Percentiles rank a stretch among this genome's conserved stretches.
Evolutionary conservation across 2,888 invertebrate species (phyloP).

Genomic region (Calameuta pallipes): DNA sequence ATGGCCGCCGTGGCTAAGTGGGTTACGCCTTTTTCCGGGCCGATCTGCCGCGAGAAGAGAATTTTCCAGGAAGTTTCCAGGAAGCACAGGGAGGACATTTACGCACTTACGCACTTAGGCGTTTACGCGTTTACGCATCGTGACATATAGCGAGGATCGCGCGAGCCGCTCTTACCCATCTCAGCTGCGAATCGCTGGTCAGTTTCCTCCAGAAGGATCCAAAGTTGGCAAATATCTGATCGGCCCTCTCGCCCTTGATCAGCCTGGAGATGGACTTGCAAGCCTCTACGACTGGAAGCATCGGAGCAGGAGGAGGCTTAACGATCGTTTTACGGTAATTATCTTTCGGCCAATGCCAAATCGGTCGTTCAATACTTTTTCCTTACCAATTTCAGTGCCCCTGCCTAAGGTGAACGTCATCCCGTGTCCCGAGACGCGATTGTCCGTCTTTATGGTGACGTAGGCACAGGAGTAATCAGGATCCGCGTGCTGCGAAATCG

Average conservation of each 20-base stretch:
- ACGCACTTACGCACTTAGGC: too few relatives aligned
- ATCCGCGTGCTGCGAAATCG: slow-evolving; percentile 77
- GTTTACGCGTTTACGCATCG: too few relatives aligned
- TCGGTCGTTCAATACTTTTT: background rate
- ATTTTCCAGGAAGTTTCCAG: too few relatives aligned
- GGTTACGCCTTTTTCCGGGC: slow-evolving; percentile 90
- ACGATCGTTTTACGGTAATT: too few relatives aligned
- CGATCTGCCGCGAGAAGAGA: slow-evolving; percentile 71
- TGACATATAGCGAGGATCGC: too few relatives aligned
- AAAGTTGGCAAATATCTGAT: slow-evolving; percentile 82
- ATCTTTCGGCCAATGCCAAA: too few relatives aligned
- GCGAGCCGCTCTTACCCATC: slow-evolving; percentile 78
- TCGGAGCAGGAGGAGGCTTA: too few relatives aligned
- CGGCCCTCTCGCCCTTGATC: slow-evolving; percentile 76
- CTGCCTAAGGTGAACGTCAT: slow-evolving; percentile 89
- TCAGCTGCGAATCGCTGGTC: slow-evolving; percentile 88
- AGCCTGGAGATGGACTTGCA: slow-evolving; percentile 78
- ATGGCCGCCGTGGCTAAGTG: slow-evolving; percentile 90
- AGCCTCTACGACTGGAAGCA: slow-evolving; percentile 75
- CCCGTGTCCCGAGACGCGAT: slow-evolving; percentile 79
- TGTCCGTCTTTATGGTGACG: slow-evolving; percentile 79
- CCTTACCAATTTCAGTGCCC: slow-evolving; percentile 85
- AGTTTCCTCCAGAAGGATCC: slow-evolving; percentile 82
- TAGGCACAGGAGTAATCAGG: slow-evolving; percentile 94
- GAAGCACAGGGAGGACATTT: too few relatives aligned